These are phyloP conservation scores for Zeugodacus cucurbitae DNA, from an alignment of 1,140 invertebrate genomes.

Conservation along the genomic window DNA sequence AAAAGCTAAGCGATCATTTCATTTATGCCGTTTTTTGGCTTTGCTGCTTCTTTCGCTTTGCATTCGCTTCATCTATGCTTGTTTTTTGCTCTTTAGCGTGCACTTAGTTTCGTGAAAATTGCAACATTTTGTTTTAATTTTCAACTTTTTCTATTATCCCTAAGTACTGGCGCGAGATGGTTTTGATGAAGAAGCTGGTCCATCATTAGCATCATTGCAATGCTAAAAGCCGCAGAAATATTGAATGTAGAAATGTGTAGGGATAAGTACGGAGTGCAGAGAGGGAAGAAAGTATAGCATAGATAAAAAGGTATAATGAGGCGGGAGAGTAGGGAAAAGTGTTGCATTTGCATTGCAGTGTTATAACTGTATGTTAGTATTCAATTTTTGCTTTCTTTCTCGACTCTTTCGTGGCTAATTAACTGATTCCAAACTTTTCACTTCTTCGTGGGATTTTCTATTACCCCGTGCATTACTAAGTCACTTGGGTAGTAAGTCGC, in stretches of 20 bases:
- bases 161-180: neutral
- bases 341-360: neutral
- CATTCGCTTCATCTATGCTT: neutral
- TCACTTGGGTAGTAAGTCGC: no score
- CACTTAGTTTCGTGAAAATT: conserved; percentile 20
- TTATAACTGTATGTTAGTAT: neutral
- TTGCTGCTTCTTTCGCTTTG: neutral
- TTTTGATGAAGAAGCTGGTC: neutral
- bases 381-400: neutral
- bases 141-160: neutral
- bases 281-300: neutral
- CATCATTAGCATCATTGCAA: neutral
- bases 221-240: neutral
- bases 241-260: neutral
- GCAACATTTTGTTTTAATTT: conserved; percentile 34
- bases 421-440: neutral
- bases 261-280: neutral
- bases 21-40: neutral
- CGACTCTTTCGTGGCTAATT: neutral
- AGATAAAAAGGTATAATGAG: neutral
- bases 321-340: neutral
- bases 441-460: neutral
- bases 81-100: neutral
- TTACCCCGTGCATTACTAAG: no score
- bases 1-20: conserved; percentile 18